Base-by-base conservation (phyloP, 2,888 invertebrate genomes). In the Volucella bombylans region DNA sequence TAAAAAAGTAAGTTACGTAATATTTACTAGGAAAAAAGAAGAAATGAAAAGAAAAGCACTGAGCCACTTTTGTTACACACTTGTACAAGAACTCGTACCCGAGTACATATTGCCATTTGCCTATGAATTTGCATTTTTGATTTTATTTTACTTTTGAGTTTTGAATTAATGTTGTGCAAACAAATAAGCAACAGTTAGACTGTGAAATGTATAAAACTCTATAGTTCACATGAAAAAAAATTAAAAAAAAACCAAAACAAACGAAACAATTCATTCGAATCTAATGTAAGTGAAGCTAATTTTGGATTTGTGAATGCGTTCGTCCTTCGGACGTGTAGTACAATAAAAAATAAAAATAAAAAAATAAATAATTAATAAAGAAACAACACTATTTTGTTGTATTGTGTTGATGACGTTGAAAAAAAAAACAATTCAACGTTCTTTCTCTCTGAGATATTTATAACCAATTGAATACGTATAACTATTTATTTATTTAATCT, bases 1-100 rank as follows among this genome's bases (percentile, higher is more conserved):
- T 14, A 14, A 52, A 39, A 15, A 11, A 55, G 11, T 54, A 52
- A 78, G 47, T 82, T 80, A 82, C 23, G 61, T 83, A 74, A 23
- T 83, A 82, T 55, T 73, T 82, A 69, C 23, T 43, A 43, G 14
- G 57, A 64, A 64, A 73, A 81, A 62, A 23, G 55, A 55, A 23
- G 3, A n/a, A n/a, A n/a, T n/a, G 4, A 4, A 23, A 23, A 23
- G 59, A 78, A 81, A 62, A 81, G 83, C 83, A 83, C 80, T 83
- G 83, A 83, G 49, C 74, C 68, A 80, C 64, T 69, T 83, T 65
- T 83, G 82, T 83, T 83, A 71, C 49, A 49, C 55, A 74, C 72
- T 52, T 62, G 45, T 43, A 78, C 68, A 78, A 61, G 61, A 49
- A 78, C 55, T 76, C 23, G 50, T 73, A 74, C 3, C 23, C 23